Conservation (phyloP, 2,797 vertebrate species). For the Hirundo rustica region DNA sequence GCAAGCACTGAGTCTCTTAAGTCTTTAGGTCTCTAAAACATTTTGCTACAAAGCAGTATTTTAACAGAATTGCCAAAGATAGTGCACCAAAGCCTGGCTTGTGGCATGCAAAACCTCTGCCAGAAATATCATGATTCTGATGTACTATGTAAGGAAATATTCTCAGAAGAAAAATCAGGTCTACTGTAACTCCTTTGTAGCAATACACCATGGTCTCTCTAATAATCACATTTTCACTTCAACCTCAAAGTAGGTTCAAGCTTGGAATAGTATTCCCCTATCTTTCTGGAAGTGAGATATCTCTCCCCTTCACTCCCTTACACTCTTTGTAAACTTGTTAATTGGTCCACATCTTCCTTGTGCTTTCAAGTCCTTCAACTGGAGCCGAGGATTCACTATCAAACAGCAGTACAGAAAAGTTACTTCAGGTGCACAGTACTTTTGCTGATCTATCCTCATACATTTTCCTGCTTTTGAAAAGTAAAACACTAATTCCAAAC, state of each 20-base stretch:
- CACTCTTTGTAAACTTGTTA: background rate
- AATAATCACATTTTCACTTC: background rate
- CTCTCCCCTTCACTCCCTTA: background rate
- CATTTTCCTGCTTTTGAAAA: background rate
- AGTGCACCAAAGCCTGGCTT: background rate
- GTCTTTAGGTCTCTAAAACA: background rate
- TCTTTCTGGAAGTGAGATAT: background rate
- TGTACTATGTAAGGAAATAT: background rate
- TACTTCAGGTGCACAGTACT: background rate
- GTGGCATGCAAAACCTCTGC: background rate
- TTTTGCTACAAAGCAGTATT: background rate
- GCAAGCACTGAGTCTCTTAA: background rate
- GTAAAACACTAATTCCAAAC: background rate
- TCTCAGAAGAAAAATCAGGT: background rate
- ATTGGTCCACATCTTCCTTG: background rate
- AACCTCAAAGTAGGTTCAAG: background rate
- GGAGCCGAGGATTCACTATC: background rate
- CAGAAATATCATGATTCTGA: background rate
- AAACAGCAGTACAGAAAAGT: background rate
- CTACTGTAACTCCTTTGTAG: background rate
- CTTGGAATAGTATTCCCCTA: background rate
- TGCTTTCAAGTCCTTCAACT: background rate
- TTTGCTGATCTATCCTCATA: background rate
- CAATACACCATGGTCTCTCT: background rate
- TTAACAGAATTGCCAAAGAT: background rate